Evolutionary conservation across 2,113 vertebrate species (phyloP), one percentile per base, ranked within the genome.

Genomic region (Vanacampus margaritifer): DNA sequence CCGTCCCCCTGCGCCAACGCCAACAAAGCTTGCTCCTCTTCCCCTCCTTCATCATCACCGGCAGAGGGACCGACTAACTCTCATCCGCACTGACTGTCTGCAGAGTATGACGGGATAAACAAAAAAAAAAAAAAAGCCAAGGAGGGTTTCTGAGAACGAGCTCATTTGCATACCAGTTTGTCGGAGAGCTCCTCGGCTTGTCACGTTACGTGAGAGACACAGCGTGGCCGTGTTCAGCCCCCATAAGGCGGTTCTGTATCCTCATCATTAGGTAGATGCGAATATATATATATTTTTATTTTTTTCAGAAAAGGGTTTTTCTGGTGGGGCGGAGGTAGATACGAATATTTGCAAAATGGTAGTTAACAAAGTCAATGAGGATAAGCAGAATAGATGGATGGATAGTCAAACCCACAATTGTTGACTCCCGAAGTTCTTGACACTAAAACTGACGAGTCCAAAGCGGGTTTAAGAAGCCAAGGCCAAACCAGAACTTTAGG

Each of bases 121-220:
- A n/a, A 24, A 50, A 59, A 28, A 12, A 69, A 80, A 77, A 12
- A n/a, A 24, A 50, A 59, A 28, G 16, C 7, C 63, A 62, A 43
- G 50, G 48, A 65, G 57, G 60, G 56, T 70, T 61, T 76, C 71
- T 19, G 16, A 39, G 50, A 67, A 67, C 58, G 50, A 72, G 58
- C 35, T 9, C 58, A 81, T 87, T 84, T 80, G 74, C 75, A 85
- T 84, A 84, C 82, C 59, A 56, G 59, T 74, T 79, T 78, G 71
- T 80, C 72, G 71, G 51, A 73, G 72, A 51, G 72, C 36, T 74
- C 45, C 68, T 51, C 46, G 75, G 69, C 75, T n/a, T 82, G 81
- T 82, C 82, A 71, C 65, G 75, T 83, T 82, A 64, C 53, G 71
- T 84, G 67, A 79, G 50, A 76, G 80, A 60, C 75, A 75, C 51